These are phyloP conservation scores for Lophius americanus DNA, from an alignment of 2,797 vertebrate genomes.

Conservation along the genomic window DNA sequence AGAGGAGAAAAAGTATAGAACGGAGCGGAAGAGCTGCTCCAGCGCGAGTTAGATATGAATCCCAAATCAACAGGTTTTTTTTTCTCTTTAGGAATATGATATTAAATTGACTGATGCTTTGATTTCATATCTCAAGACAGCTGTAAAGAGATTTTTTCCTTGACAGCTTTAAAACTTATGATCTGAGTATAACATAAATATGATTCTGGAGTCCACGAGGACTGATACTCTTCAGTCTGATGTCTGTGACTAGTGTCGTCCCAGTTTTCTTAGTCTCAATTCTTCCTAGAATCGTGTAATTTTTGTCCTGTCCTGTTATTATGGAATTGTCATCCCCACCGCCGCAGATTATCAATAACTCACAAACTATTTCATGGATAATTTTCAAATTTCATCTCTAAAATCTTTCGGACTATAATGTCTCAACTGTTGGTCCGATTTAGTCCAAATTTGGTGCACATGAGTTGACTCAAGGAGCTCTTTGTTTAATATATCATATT, in stretches of 20 bases:
- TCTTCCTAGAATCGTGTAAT: background rate
- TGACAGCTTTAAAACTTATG: conserved; percentile 17
- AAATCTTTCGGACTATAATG: too few species aligned
- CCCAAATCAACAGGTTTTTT: conserved; percentile 70
- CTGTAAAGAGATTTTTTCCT: conserved; percentile 16
- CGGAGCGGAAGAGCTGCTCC: conserved; percentile 30
- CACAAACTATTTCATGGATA: too few species aligned
- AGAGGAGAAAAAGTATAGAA: conserved; percentile 11
- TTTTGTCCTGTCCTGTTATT: background rate
- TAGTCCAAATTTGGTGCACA: too few species aligned
- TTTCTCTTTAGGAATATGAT: too few species aligned
- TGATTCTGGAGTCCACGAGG: background rate
- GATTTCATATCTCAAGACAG: conserved; percentile 11
- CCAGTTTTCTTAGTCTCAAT: background rate
- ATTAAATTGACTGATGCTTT: conserved; percentile 7
- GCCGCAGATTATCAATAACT: too few species aligned
- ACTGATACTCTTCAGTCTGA: background rate
- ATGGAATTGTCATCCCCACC: too few species aligned
- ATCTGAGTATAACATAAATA: conserved; percentile 26
- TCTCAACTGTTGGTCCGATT: too few species aligned
- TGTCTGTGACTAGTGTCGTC: background rate
- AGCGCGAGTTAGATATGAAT: conserved; percentile 35
- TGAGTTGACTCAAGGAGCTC: too few species aligned
- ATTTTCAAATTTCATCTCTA: too few species aligned
- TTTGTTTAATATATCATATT: too few species aligned